Base-by-base conservation (phyloP, 2,113 vertebrate species). In the Donacobius atricapilla region DNA sequence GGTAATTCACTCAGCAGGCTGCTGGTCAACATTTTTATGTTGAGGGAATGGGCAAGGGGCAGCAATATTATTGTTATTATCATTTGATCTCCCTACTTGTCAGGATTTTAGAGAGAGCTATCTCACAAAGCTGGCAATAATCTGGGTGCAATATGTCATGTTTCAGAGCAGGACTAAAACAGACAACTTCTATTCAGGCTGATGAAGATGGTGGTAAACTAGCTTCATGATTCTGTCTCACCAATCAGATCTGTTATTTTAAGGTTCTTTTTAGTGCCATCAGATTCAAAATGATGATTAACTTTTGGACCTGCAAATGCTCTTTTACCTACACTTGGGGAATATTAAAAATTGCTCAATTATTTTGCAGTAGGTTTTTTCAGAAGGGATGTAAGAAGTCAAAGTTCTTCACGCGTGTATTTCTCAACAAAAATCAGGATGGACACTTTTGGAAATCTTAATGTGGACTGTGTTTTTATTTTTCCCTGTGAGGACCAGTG, bases 381-480 rank as follows among this genome's bases (percentile, higher is more conserved):
- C 44, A 68, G 81, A 86, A 82, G 51, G 47, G 5, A 25, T 78
- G 7, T 56, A 78, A 61, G 58, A 65, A 77, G 39, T 83, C 66
- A 35, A 30, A 91, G 45, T 54, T 73, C 28, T 73, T 89, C 53
- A 25, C 9, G 64, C 1, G 0, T 37, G 10, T 83, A 23, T 86
- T 94, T 92, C 68, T 87, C 30, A 70, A 39, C 3, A 37, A 70
- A 90, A 80, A 17, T 61, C 30, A 39, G 37, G 40, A 63, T 33
- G 31, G 47, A 28, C 2, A 2, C n/a, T 89, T 91, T 25, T 31
- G 61, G 37, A 85, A 71, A 87, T 70, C 15, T 42, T 68, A 23
- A 51, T 0, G 0, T 70, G 69, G 71, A 18, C 33, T 1, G 0
- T 45, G 40, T 44, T 51, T 94, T 95, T 11, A 2, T 63, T 66